Conservation (phyloP, 2,113 vertebrate genomes). For the human (Homo sapiens) region DNA sequence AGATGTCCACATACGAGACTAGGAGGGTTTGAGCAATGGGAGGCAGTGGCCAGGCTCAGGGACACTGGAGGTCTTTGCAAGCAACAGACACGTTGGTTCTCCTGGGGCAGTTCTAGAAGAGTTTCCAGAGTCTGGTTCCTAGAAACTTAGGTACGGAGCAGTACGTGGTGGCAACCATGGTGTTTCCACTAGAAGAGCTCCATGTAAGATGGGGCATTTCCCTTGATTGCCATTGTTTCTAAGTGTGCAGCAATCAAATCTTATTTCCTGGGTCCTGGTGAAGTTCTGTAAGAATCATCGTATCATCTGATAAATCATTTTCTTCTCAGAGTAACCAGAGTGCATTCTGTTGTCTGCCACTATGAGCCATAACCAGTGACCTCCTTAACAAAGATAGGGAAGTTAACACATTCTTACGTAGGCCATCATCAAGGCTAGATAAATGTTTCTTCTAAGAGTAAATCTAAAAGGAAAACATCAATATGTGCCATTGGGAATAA, state of each 20-base stretch:
- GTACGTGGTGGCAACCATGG: too few species aligned
- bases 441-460: not conserved
- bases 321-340: not conserved
- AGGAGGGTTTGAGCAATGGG: not conserved
- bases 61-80: not conserved
- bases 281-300: not conserved
- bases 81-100: accelerated
- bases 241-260: not conserved
- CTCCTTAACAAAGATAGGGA: not conserved
- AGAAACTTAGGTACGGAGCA: not conserved
- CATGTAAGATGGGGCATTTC: not conserved
- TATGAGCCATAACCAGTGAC: too few species aligned
- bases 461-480: not conserved
- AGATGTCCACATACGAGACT: not conserved
- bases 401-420: not conserved
- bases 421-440: not conserved
- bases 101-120: not conserved
- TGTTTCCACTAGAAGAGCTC: not conserved
- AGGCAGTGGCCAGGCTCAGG: not conserved
- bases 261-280: not conserved
- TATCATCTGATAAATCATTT: not conserved
- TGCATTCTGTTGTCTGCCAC: not conserved
- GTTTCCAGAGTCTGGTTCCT: not conserved
- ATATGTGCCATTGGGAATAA: not conserved
- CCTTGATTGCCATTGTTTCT: not conserved